Evolutionary conservation across 35 echinoderm and acorn worm genomes (phyloP), one percentile per base, ranked within the genome.

Genomic region (Eucidaris tribuloides): DNA sequence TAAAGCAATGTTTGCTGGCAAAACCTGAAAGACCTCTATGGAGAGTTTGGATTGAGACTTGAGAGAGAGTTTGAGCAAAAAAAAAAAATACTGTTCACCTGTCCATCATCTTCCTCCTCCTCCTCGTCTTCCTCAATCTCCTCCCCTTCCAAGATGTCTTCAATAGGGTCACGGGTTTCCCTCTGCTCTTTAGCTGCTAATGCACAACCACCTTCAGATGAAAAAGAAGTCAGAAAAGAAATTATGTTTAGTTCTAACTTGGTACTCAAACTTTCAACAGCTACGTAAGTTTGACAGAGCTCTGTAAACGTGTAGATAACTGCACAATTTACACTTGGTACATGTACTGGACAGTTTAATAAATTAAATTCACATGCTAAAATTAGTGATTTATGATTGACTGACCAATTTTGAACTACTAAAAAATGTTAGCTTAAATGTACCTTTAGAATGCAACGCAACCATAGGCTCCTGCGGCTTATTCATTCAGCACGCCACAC

Each of bases 121-220:
- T 81, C 87, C n/a, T 77, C 83, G 19, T 94, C 91, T 17, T 84
- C 83, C 3, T 84, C 87, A 15, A 81, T 84, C 27, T 96, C 93
- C 64, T 92, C 94, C 58, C 89, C 94, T 36, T 89, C 89, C 62
- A 92, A 43, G 29, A 88, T 74, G 66, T 97, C 94, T 78, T 92
- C 89, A 33, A 88, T 34, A 20, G 22, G 63, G 77, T 92, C 85
- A 28, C 61, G 58, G 19, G 41, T 38, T 25, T 92, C 85, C 17
- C 48, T 42, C 17, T 87, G 81, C 50, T 94, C 92, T 70, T 85
- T 68, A 41, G 84, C 58, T 0, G 83, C 89, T 76, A 54, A 23
- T 15, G 81, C 81, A 38, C 82, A 55, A 15, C 79, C 81, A 34
- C 20, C 82, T 78, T 39, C 59, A 72, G 78, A 58, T 9, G 45